Percentiles rank a stretch among this genome's conserved stretches.
Evolutionary conservation across 2,888 invertebrate genomes (phyloP).

Genomic region (Torymus texanus): DNA sequence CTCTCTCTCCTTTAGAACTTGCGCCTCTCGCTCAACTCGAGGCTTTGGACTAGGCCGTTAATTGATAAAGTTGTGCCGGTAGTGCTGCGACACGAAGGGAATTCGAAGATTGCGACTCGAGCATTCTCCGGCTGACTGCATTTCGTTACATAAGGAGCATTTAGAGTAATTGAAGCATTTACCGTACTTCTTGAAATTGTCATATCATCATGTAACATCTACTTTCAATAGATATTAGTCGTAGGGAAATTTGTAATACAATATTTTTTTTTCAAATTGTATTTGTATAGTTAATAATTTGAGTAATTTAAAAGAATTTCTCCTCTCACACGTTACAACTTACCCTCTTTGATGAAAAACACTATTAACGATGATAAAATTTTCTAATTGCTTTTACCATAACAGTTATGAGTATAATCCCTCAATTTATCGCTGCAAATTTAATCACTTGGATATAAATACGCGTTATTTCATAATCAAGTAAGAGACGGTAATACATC

Average conservation of each 20-base stretch:
- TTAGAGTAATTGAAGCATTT: too few species aligned
- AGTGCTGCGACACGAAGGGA: not conserved
- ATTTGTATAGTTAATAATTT: too few species aligned
- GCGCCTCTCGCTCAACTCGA: constrained; percentile 15
- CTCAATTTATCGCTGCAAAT: too few species aligned
- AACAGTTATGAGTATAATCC: too few species aligned
- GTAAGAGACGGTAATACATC: not conserved
- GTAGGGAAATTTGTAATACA: too few species aligned
- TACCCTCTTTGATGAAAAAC: too few species aligned
- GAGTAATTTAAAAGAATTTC: too few species aligned
- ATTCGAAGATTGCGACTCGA: constrained; percentile 22
- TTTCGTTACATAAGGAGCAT: not conserved
- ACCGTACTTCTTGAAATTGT: too few species aligned
- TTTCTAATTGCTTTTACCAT: too few species aligned
- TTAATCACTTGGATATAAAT: not conserved
- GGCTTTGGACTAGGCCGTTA: constrained; percentile 3
- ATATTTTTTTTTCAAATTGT: too few species aligned
- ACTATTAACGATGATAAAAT: too few species aligned
- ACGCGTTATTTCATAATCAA: constrained; percentile 12
- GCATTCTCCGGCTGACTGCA: not conserved
- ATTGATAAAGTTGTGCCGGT: constrained; percentile 25
- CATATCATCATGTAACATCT: not conserved
- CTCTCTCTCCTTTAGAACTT: not conserved
- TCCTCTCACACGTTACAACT: too few species aligned
- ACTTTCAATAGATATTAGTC: not conserved